These are phyloP conservation scores for Elegia similella DNA, from an alignment of 2,888 invertebrate species.

Conservation along the genomic window DNA sequence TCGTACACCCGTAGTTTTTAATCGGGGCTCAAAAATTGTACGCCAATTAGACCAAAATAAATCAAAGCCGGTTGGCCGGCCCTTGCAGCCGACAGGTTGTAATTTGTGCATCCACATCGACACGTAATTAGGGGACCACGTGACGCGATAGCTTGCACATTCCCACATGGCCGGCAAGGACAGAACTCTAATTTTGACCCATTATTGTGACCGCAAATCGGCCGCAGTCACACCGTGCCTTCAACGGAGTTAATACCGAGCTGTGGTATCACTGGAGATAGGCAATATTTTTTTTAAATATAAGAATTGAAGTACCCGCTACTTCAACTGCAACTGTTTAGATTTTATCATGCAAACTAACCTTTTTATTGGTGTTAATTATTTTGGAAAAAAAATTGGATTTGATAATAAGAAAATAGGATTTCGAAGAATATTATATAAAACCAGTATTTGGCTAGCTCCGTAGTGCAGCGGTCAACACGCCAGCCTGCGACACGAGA, in stretches of 20 bases:
- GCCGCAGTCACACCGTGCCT: constrained; percentile 8
- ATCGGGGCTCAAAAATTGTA: neutral
- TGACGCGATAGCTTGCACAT: constrained; percentile 70
- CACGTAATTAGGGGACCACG: constrained; percentile 60
- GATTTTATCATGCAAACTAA: too few relatives aligned
- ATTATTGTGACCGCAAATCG: constrained; percentile 72
- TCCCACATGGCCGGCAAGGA: constrained; percentile 70
- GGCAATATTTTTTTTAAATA: too few relatives aligned
- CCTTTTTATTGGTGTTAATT: too few relatives aligned
- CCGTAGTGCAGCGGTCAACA: too few relatives aligned
- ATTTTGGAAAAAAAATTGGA: too few relatives aligned
- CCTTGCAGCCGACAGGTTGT: constrained; percentile 58
- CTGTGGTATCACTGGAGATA: neutral
- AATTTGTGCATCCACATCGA: constrained; percentile 74
- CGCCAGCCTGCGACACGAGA: too few relatives aligned
- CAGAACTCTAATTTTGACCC: constrained; percentile 73
- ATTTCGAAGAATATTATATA: too few relatives aligned
- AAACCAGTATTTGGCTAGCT: too few relatives aligned
- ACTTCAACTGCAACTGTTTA: too few relatives aligned
- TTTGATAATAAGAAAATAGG: too few relatives aligned
- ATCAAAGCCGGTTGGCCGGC: constrained; percentile 49
- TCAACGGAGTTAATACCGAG: neutral
- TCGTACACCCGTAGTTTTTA: neutral
- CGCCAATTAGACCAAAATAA: constrained; percentile 43
- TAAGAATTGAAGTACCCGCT: too few relatives aligned